phyloP scores from a whole-genome alignment of 2,113 vertebrate genomes.

The Lates calcarifer region DNA sequence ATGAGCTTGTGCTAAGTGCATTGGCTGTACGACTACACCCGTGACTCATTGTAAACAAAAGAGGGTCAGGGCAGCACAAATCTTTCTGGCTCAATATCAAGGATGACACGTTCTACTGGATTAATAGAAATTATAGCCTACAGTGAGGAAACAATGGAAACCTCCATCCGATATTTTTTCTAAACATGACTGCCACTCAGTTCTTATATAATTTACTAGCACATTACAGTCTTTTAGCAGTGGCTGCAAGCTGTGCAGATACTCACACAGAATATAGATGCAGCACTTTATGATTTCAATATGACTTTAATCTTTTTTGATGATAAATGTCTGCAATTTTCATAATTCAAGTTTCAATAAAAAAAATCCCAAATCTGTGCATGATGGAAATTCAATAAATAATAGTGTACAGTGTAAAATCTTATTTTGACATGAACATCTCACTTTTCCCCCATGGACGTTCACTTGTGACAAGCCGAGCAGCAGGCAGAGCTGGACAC shows the following conservation, averaged over 20 bases:
- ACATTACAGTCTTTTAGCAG: neutral
- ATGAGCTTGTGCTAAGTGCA: slow-evolving; percentile 48
- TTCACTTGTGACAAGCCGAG: slow-evolving; percentile 16
- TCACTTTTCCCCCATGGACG: slow-evolving; percentile 3
- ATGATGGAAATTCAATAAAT: neutral
- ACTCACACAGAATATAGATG: neutral
- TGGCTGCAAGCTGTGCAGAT: slow-evolving; percentile 12
- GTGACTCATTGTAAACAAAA: slow-evolving; percentile 66
- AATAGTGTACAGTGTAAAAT: neutral
- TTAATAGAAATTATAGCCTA: slow-evolving; percentile 61
- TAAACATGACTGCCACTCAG: neutral
- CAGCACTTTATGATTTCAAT: neutral
- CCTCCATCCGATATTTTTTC: neutral
- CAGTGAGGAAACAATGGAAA: slow-evolving; percentile 44
- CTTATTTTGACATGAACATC: slow-evolving; percentile 40
- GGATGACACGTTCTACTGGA: slow-evolving; percentile 57
- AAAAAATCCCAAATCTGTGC: neutral
- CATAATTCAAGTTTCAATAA: neutral
- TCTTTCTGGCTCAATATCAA: slow-evolving; percentile 64
- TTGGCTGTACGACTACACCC: slow-evolving; percentile 42
- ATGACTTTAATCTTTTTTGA: neutral
- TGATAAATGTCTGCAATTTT: neutral
- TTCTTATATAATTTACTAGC: slow-evolving; percentile 6
- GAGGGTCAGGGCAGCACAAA: slow-evolving; percentile 57
- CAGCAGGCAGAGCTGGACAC: slow-evolving; percentile 25